Evolutionary conservation across 2,113 vertebrate species (phyloP), one percentile per base, ranked within the genome.

Genomic region (Cephalopterus ornatus): DNA sequence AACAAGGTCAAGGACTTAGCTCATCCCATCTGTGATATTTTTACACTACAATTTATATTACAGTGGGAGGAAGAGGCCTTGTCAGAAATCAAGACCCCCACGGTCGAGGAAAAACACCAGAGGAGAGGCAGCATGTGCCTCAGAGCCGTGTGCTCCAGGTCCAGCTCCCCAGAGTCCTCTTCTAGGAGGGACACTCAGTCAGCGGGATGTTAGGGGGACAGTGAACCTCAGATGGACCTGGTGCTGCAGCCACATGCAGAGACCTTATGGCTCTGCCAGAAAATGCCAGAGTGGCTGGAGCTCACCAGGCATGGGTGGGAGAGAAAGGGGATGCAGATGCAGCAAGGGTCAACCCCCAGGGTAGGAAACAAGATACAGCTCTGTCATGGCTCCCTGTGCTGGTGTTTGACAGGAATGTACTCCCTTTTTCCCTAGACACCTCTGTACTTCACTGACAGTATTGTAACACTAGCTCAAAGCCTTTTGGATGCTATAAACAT

Each of bases 1-100:
- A 95, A 96, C 67, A 93, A 94, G 94, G 94, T 96, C 96, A 96
- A 97, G 96, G 93, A 67, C 85, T 95, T 33, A 1, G 5, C 85
- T 94, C 56, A 81, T 90, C 83, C 96, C 93, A 97, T 96, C 93
- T 97, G 96, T 71, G 92, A 7, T 66, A 55, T 70, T 94, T 85
- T 74, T 12, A n/a, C 27, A 23, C 14, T 17, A 32, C 46, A 39
- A 33, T 72, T 82, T 76, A 8, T 76, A 58, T 87, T 85, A 15
- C 39, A 56, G 53, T 37, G 78, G 72, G 50, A 77, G 86, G 47
- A 67, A 46, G n/a, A 68, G 39, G 58, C 44, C 55, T 72, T 35
- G 49, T 92, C 66, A 76, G 87, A 58, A 94, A 89, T 27, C 18
- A 62, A 56, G 89, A 65, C 41, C 56, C 23, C 27, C 41, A 28